These are phyloP conservation scores for Agelaius phoeniceus DNA, from an alignment of 2,113 vertebrate species.

Conservation along the genomic window DNA sequence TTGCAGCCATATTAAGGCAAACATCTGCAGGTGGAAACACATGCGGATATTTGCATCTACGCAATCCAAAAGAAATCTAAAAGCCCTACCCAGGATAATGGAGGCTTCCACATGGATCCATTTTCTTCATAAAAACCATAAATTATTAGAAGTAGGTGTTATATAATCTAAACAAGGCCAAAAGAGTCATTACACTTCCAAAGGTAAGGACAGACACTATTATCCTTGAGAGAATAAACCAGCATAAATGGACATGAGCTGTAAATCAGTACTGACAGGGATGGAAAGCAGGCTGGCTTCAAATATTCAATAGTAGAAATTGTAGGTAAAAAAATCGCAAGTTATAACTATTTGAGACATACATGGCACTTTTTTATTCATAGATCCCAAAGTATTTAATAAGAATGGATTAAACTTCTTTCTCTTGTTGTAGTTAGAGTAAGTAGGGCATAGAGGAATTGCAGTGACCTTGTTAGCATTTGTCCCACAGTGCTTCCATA, in stretches of 20 bases:
- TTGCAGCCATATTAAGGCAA: not conserved
- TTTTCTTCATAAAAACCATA: not conserved
- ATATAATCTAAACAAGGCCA: not conserved
- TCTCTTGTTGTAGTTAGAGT: not conserved
- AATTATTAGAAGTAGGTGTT: not conserved
- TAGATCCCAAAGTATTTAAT: not conserved
- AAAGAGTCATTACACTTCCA: not conserved
- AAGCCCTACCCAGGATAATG: not conserved
- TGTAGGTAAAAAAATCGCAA: not conserved
- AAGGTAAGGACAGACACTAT: not conserved
- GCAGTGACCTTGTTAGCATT: not conserved
- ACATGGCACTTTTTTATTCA: not conserved
- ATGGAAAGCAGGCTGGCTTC: not conserved
- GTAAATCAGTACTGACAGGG: not conserved
- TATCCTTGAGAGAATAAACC: not conserved
- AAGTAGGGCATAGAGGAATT: not conserved
- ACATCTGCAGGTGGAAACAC: not conserved
- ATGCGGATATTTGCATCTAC: not conserved
- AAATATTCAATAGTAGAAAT: not conserved
- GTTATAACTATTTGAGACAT: not conserved
- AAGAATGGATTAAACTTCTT: not conserved
- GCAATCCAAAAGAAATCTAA: not conserved
- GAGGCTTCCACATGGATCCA: not conserved
- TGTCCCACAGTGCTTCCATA: not conserved
- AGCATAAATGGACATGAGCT: not conserved